Conservation (phyloP, 2,797 vertebrate species). For the Cossypha caffra region DNA sequence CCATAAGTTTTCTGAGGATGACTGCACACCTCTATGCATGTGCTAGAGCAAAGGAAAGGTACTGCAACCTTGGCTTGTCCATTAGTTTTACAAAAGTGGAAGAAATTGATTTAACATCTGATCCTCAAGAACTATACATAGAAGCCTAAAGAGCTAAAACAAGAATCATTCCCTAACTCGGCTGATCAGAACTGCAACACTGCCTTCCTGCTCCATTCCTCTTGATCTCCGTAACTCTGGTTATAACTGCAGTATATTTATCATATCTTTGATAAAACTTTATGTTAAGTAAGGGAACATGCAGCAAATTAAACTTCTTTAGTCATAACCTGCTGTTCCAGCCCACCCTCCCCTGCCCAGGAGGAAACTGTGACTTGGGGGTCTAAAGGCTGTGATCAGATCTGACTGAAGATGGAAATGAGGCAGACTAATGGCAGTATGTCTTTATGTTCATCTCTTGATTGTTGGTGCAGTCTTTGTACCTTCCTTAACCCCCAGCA, state of each 20-base stretch:
- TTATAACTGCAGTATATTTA: not conserved
- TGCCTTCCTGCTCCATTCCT: not conserved
- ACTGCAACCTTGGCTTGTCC: not conserved
- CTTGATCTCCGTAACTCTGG: not conserved
- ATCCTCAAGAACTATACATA: not conserved
- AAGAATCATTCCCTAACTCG: not conserved
- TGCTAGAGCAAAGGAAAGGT: not conserved
- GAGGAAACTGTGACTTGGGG: not conserved
- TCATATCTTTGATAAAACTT: not conserved
- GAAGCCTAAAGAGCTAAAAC: not conserved
- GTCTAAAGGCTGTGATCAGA: not conserved
- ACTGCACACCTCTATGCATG: rapidly evolving
- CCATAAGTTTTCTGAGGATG: not conserved
- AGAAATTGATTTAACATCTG: not conserved
- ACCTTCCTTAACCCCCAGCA: not conserved
- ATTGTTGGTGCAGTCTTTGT: not conserved
- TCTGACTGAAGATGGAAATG: not conserved
- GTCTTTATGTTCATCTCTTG: not conserved
- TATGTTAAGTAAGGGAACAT: not conserved
- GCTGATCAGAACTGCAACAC: not conserved
- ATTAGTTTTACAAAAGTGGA: not conserved
- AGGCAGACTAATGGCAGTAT: not conserved
- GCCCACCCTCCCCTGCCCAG: not conserved
- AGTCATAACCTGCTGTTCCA: not conserved
- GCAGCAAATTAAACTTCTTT: not conserved